These are phyloP conservation scores for Stegostoma tigrinum DNA, from an alignment of 2,113 vertebrate genomes.

Conservation along the genomic window DNA sequence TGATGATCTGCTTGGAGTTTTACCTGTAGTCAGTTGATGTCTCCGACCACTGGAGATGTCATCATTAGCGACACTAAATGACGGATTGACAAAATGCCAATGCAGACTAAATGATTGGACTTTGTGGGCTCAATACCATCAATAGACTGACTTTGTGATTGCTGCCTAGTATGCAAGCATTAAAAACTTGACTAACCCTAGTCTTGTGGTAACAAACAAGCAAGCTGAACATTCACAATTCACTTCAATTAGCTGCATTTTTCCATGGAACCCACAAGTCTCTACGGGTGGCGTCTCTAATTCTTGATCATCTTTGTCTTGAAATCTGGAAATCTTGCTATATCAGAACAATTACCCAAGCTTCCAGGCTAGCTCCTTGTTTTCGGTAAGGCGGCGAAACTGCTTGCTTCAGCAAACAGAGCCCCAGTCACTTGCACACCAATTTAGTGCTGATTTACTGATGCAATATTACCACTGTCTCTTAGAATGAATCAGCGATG, in stretches of 20 bases:
- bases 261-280: not conserved
- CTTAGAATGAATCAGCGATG: not conserved
- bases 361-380: not conserved
- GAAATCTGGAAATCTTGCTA: not conserved
- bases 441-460: not conserved
- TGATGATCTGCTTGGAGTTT: not conserved
- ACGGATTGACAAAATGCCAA: not conserved
- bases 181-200: not conserved
- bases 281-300: not conserved
- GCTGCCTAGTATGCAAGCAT: not conserved
- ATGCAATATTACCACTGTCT: not conserved
- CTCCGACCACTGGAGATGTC: not conserved
- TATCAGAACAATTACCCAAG: not conserved
- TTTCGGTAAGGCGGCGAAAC: not conserved
- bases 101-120: not conserved
- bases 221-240: not conserved
- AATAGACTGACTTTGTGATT: not conserved
- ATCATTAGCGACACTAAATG: not conserved
- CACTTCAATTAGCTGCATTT: not conserved
- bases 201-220: not conserved
- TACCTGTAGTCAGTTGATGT: not conserved
- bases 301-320: not conserved
- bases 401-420: not conserved
- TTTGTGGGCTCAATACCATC: not conserved
- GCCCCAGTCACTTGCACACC: not conserved